These are phyloP conservation scores for Actinopyga echinites DNA, from an alignment of 53 echinoderm and acorn worm genomes.

Conservation along the genomic window DNA sequence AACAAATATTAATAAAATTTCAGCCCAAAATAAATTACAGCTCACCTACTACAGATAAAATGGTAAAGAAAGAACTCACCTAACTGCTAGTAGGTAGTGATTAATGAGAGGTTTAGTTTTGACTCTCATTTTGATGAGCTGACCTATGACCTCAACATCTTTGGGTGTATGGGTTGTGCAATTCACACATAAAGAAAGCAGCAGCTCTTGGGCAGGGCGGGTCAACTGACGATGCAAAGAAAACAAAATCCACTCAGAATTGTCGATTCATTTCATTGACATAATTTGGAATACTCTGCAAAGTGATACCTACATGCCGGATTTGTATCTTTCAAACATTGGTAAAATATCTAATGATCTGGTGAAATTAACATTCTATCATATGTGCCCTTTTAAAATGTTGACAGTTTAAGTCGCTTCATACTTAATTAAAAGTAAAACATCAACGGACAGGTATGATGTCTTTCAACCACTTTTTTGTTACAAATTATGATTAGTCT, in stretches of 20 bases:
- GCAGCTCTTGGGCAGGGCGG: conserved; percentile 88
- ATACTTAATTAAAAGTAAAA: too few relatives aligned
- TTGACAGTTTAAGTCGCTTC: too few relatives aligned
- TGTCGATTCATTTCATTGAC: too few relatives aligned
- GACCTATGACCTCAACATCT: conserved; percentile 95
- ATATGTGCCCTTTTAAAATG: too few relatives aligned
- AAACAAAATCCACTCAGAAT: background rate
- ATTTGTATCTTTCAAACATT: too few relatives aligned
- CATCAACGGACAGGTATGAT: too few relatives aligned
- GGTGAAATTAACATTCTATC: too few relatives aligned
- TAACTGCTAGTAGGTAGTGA: conserved; percentile 88
- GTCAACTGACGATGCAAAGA: conserved; percentile 62
- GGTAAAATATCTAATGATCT: too few relatives aligned
- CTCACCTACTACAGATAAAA: background rate
- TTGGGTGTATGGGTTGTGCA: conserved; percentile 79
- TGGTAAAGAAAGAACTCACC: conserved; percentile 65
- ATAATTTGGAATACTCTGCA: too few relatives aligned
- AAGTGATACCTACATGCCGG: too few relatives aligned
- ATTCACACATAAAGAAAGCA: conserved; percentile 87
- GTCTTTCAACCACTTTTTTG: too few relatives aligned
- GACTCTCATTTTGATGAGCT: conserved; percentile 87
- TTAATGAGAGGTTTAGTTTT: conserved; percentile 97
- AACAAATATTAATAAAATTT: background rate
- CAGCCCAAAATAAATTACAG: background rate
- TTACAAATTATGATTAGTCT: too few relatives aligned